These are phyloP conservation scores for Limulus polyphemus DNA, from an alignment of 2,888 invertebrate species.

Conservation along the genomic window DNA sequence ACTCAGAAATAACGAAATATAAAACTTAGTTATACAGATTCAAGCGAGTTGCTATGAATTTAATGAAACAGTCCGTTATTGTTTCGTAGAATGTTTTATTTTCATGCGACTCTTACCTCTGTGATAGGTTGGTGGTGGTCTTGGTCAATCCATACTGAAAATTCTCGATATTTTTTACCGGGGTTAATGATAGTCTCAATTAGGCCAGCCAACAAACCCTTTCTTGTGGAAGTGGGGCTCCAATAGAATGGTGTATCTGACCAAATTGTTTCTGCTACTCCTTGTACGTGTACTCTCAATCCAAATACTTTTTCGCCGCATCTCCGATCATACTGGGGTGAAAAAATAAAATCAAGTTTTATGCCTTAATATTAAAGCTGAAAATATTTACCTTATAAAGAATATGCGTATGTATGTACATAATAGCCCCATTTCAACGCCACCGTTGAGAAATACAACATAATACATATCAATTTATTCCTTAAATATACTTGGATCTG, in stretches of 20 bases:
- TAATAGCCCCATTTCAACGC: not conserved
- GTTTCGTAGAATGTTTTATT: too few relatives aligned
- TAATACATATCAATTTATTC: not conserved
- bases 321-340: not conserved
- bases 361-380: too few relatives aligned
- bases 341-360: conserved; percentile 2
- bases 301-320: not conserved
- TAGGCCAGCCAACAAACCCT: conserved; percentile 7
- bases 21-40: too few relatives aligned
- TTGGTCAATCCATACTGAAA: conserved; percentile 7
- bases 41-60: too few relatives aligned
- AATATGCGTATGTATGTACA: too few relatives aligned
- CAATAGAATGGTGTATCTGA: conserved; percentile 1
- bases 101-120: not conserved
- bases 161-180: conserved; percentile 6
- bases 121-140: conserved; percentile 7
- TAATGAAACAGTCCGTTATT: too few relatives aligned
- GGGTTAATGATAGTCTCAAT: conserved; percentile 5
- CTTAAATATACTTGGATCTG: too few relatives aligned
- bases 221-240: not conserved
- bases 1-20: too few relatives aligned
- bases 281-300: not conserved
- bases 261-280: not conserved
- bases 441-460: conserved; percentile 8
- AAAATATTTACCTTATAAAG: too few relatives aligned